Conservation (phyloP, 92 coral and sea anemone species). For the Palythoa heliodiscus region DNA sequence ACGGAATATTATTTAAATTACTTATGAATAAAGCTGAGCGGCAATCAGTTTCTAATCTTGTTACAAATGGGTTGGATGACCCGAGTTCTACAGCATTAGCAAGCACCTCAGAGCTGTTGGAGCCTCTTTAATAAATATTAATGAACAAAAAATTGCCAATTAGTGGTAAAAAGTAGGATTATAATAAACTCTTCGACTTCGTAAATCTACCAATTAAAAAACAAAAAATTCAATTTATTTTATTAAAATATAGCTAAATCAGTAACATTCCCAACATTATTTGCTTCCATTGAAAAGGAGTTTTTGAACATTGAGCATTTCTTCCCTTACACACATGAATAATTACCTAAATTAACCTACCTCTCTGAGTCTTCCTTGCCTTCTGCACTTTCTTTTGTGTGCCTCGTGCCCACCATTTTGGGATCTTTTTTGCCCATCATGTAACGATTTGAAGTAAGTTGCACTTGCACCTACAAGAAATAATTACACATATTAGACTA, state of each 20-base stretch:
- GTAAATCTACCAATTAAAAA: not conserved
- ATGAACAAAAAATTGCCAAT: not conserved
- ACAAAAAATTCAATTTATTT: not conserved
- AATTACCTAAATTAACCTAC: not conserved
- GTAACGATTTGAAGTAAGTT: constrained; percentile 11
- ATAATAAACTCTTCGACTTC: not conserved
- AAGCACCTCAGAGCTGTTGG: not conserved
- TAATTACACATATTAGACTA: not conserved
- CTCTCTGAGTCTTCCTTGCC: constrained; percentile 10
- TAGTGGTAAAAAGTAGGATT: not conserved
- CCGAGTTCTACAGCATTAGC: not conserved
- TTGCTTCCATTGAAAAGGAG: constrained; percentile 4
- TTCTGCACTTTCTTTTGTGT: constrained; percentile 1
- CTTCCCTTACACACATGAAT: not conserved
- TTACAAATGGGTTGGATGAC: not conserved
- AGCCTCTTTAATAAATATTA: not conserved
- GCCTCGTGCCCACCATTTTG: not conserved
- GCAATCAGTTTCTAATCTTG: not conserved
- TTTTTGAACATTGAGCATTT: not conserved
- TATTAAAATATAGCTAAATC: not conserved
- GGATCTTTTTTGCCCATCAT: not conserved
- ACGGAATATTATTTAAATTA: not conserved
- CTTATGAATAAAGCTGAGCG: not conserved
- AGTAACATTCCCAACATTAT: not conserved
- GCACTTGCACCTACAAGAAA: constrained; percentile 18